Evolutionary conservation across 2,113 vertebrate species (phyloP), one percentile per base, ranked within the genome.

Genomic region (Oncorhynchus nerka): DNA sequence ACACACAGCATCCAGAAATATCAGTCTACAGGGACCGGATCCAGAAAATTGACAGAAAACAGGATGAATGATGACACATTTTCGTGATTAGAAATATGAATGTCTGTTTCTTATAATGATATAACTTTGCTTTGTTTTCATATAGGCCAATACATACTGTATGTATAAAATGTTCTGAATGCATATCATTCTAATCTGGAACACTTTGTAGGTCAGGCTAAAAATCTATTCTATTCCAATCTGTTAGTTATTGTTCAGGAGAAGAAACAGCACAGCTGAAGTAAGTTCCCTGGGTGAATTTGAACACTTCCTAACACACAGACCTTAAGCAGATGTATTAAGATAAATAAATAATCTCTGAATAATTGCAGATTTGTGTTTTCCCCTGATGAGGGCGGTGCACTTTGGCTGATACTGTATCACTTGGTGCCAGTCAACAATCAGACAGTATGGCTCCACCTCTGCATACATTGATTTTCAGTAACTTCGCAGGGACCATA

Each of bases 311-410:
- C 80, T 82, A 70, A 83, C 84, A 82, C 78, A 76, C 77, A 85
- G 74, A 79, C 86, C 79, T 82, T 62, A 77, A 79, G 84, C 88
- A 85, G 83, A 72, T 77, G 3, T 75, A 81, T 85, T 86, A 74
- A 81, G 75, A 90, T 89, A 61, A 89, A 90, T 85, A 87, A 87
- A 80, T 85, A 69, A 89, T 86, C 66, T 79, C 82, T 76, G 70
- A 86, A 84, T 76, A 86, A 82, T 85, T 79, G 81, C 77, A 78
- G 68, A 73, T 72, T 72, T 85, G 79, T 80, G 64, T 81, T 77
- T 82, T 85, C 70, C 77, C 87, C 77, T 71, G 81, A 89, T 76
- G 82, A 85, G 87, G 81, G 83, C 85, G 79, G 76, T 85, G 84
- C 88, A 89, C 87, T 90, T 84, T 88, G 80, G 84, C 74, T 85